Evolutionary conservation across 2,888 invertebrate species (phyloP).

Genomic region (Acleris literana): DNA sequence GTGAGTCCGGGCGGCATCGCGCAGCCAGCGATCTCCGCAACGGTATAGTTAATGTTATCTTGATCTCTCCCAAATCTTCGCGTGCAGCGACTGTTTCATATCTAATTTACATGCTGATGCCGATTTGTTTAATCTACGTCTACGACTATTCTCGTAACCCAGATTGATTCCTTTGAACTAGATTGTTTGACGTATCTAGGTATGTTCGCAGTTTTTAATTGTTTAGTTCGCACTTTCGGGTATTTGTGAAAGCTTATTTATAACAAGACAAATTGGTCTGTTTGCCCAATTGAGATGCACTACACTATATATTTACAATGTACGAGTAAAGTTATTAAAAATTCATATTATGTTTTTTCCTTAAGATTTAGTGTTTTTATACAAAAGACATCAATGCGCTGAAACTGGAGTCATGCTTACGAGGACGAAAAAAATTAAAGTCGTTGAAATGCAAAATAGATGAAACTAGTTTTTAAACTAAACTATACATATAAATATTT

Average conservation of each 20-base stretch:
- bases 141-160: slow-evolving; percentile 10
- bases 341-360: too few relatives aligned
- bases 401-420: not conserved
- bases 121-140: slow-evolving; percentile 31
- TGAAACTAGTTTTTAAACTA: too few relatives aligned
- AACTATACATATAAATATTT: too few relatives aligned
- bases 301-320: too few relatives aligned
- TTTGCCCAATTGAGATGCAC: not conserved
- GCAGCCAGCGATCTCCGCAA: slow-evolving; percentile 65
- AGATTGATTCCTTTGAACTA: slow-evolving; percentile 5
- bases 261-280: slow-evolving; percentile 15
- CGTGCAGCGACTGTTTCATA: slow-evolving; percentile 42
- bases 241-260: not conserved
- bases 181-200: not conserved
- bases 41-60: slow-evolving; percentile 76
- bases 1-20: slow-evolving; percentile 54
- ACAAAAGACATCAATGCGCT: not conserved
- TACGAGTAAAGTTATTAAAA: too few relatives aligned
- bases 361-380: too few relatives aligned
- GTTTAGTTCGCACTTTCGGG: slow-evolving; percentile 4
- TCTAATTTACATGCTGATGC: slow-evolving; percentile 30
- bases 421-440: too few relatives aligned
- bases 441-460: too few relatives aligned
- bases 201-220: not conserved
- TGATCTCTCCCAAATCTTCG: slow-evolving; percentile 64